These are phyloP conservation scores for Ceratotherium simum DNA, from an alignment of 2,113 vertebrate genomes.

Conservation along the genomic window DNA sequence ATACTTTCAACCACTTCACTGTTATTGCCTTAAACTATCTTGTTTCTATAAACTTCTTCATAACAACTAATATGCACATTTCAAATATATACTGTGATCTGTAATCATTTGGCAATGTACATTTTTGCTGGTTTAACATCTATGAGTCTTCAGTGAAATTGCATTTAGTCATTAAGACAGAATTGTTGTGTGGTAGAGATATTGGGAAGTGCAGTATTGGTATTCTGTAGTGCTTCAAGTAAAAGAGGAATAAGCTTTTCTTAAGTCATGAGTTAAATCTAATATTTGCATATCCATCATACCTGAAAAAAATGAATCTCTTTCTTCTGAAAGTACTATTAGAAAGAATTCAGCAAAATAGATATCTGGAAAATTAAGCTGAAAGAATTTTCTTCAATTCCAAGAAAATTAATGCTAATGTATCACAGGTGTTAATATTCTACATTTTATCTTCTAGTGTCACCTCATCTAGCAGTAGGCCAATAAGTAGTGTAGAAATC, in stretches of 20 bases:
- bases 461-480: background rate
- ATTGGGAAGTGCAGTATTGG: background rate
- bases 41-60: background rate
- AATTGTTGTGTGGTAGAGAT: background rate
- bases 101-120: background rate
- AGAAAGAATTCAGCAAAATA: background rate
- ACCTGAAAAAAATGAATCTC: background rate
- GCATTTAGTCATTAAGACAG: background rate
- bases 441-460: background rate
- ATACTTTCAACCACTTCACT: background rate
- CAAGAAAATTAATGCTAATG: slow-evolving; percentile 12
- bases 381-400: slow-evolving; percentile 8
- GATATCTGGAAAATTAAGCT: background rate
- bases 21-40: background rate
- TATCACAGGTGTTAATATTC: background rate
- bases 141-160: background rate
- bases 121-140: background rate
- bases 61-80: background rate
- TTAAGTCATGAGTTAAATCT: background rate
- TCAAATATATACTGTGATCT: background rate
- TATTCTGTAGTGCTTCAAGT: background rate
- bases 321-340: background rate
- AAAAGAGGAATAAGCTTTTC: background rate
- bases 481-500: slow-evolving; percentile 1
- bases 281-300: background rate